A percentile compares a stretch with the other conserved stretches of the same genome.
phyloP scores from a whole-genome alignment of 2,797 vertebrate genomes.

The Nannoperca australis region DNA sequence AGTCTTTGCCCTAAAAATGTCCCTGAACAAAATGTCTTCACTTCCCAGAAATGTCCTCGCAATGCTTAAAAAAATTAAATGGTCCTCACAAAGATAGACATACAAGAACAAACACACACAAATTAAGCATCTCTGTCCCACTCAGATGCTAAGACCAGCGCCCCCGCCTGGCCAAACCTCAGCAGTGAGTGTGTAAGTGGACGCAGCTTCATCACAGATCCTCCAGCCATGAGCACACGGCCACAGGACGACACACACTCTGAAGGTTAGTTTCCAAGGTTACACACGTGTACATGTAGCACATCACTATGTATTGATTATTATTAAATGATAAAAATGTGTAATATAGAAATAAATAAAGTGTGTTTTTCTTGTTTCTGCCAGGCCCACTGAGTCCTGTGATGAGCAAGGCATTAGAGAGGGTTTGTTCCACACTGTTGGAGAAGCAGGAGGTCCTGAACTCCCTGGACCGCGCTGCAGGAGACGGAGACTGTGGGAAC shows the following conservation, averaged over 20 bases:
- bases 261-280: constrained; percentile 49
- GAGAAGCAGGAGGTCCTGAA: constrained; percentile 89
- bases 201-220: constrained; percentile 66
- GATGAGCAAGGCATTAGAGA: constrained; percentile 78
- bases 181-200: constrained; percentile 72
- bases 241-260: constrained; percentile 53
- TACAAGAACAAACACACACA: not conserved
- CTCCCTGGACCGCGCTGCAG: constrained; percentile 90
- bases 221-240: constrained; percentile 44
- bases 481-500: constrained; percentile 95
- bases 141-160: constrained; percentile 89
- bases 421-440: constrained; percentile 86
- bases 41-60: not conserved
- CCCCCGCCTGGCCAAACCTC: constrained; percentile 90
- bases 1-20: too few species aligned
- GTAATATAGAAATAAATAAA: not conserved
- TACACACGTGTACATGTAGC: not conserved
- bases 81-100: not conserved
- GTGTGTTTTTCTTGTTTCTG: not conserved
- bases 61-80: not conserved
- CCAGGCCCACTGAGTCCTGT: constrained; percentile 77
- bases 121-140: not conserved
- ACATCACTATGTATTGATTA: too few species aligned
- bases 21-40: too few species aligned
- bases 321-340: not conserved